Evolutionary conservation across 2,888 invertebrate species (phyloP), one percentile per base, ranked within the genome.

Genomic region (Anodontia alba): DNA sequence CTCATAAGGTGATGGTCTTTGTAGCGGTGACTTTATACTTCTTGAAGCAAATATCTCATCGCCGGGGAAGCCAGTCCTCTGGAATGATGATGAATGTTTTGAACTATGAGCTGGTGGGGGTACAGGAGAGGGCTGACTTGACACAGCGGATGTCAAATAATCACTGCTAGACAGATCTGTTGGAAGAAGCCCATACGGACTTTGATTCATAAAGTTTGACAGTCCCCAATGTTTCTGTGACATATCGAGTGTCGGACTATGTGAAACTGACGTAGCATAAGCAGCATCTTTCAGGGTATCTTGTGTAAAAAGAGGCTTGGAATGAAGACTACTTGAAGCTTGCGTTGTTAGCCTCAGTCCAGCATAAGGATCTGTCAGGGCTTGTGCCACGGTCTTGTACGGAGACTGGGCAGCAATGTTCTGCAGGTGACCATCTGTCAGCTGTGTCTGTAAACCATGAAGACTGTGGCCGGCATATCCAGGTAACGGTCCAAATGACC

Each of bases 61-160:
- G 10, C 69, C 69, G 12, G 88, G 79, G 74, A 87, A 90, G 12
- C 90, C 90, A 62, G 87, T 90, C 67, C 91, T 80, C 78, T 90
- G 90, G 20, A 89, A 86, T 42, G 83, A 78, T 42, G 84, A 86
- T 42, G 85, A 83, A 8, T 88, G 87, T 29, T 88, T 83, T 23
- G 88, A 87, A 20, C 89, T 88, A 83, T 93, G 94, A 91, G 88
- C 95, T 87, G 92, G 92, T 29, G 92, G 93, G 36, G 93, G 93
- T 80, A 75, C 81, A 67, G 70, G 74, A 36, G 67, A 69, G 57
- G 57, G 76, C 72, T 80, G 85, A 83, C 86, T 84, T 71, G 81
- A 75, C 29, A 76, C 36, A 8, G 62, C 33, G 36, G 80, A 62
- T 26, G 81, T 57, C 69, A 74, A 51, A 72, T 74, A 77, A 17